phyloP scores from a whole-genome alignment of 1,140 invertebrate species.

The Brevipalpus yothersi region DNA sequence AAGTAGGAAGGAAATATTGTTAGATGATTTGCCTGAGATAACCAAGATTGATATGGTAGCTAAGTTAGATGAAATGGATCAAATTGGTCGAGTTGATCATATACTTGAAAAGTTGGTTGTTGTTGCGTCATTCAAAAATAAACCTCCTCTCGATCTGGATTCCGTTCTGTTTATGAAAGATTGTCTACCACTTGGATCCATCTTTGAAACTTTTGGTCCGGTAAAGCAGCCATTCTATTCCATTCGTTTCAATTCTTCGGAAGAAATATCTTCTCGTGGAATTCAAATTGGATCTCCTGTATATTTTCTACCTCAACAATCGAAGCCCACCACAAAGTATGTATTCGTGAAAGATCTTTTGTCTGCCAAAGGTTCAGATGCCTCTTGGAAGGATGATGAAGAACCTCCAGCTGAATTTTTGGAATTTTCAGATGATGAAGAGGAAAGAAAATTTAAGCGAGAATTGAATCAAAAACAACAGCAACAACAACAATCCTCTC shows the following conservation, averaged over 20 bases:
- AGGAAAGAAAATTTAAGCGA: constrained; percentile 27
- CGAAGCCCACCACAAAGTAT: constrained; percentile 3
- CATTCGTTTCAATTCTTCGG: constrained; percentile 47
- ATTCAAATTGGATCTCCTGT: constrained; percentile 38
- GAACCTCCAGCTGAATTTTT: constrained; percentile 39
- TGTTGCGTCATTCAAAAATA: constrained; percentile 35
- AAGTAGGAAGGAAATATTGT: constrained; percentile 7
- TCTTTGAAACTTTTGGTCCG: constrained; percentile 73
- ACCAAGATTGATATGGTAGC: constrained; percentile 4
- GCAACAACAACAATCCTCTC: too few species aligned
- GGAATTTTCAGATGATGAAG: constrained; percentile 73
- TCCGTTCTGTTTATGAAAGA: constrained; percentile 43
- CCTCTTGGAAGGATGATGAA: constrained; percentile 52
- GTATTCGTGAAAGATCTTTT: constrained; percentile 4
- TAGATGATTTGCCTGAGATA: constrained; percentile 8
- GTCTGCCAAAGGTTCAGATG: constrained; percentile 45
- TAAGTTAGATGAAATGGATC: constrained; percentile 2
- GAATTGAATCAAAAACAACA: too few species aligned
- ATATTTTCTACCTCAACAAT: constrained; percentile 38
- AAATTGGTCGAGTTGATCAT: constrained; percentile 6
- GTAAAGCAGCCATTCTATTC: constrained; percentile 51
- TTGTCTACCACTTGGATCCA: constrained; percentile 20
- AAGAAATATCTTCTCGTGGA: constrained; percentile 38
- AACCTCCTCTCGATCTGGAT: constrained; percentile 52
- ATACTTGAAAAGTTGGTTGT: constrained; percentile 26